A percentile compares a stretch with the other conserved stretches of the same genome.
phyloP scores from a whole-genome alignment of 2,888 invertebrate species.

The Theodoxus fluviatilis region DNA sequence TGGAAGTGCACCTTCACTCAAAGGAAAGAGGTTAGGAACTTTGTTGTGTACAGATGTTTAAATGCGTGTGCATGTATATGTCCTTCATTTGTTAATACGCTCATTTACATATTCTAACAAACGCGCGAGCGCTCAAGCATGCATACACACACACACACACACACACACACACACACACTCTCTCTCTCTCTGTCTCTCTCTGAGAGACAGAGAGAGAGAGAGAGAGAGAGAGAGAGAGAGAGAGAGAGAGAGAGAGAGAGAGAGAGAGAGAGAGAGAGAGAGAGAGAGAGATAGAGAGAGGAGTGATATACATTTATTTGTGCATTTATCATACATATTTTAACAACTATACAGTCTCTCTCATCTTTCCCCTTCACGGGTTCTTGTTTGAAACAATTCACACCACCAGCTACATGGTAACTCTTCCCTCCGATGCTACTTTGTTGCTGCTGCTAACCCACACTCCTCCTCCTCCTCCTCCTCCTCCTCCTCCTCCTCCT shows the following conservation, averaged over 20 bases:
- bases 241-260: neutral
- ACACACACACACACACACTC: constrained; percentile 14
- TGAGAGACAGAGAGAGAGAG: neutral
- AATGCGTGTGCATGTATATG: too few species aligned
- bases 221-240: neutral
- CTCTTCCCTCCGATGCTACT: neutral
- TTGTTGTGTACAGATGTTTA: neutral
- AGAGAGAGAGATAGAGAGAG: neutral
- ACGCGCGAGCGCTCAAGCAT: neutral
- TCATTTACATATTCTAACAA: neutral
- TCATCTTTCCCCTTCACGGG: too few species aligned
- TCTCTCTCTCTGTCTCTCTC: neutral
- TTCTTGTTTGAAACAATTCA: too few species aligned
- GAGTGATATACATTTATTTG: too few species aligned
- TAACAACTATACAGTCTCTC: too few species aligned
- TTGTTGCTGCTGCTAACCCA: neutral
- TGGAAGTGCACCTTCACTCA: too few species aligned
- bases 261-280: neutral
- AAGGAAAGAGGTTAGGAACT: too few species aligned
- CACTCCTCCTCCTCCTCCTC: neutral
- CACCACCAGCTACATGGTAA: too few species aligned
- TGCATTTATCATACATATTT: too few species aligned
- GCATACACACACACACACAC: constrained; percentile 9
- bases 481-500: neutral
- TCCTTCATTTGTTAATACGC: neutral